These are phyloP conservation scores for Bubo scandiacus DNA, from an alignment of 2,113 vertebrate species.

Conservation along the genomic window DNA sequence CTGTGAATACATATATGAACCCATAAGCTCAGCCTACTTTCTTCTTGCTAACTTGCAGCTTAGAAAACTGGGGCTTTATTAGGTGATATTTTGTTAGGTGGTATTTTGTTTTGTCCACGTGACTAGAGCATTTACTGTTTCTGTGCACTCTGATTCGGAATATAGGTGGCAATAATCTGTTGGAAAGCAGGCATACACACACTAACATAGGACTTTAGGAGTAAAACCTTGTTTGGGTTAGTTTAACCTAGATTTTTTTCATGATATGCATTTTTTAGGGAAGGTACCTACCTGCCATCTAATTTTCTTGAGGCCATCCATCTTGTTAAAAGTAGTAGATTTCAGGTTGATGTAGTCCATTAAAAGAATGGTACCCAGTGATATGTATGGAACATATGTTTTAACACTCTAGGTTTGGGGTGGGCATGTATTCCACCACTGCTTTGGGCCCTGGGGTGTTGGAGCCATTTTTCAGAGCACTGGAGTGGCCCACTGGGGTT, in stretches of 20 bases:
- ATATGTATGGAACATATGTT: accelerated
- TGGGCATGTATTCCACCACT: no score
- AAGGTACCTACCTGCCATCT: neutral
- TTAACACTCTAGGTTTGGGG: neutral
- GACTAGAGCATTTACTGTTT: neutral
- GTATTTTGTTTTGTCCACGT: accelerated
- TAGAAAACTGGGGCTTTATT: neutral
- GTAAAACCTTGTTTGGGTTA: neutral
- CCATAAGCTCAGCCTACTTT: neutral
- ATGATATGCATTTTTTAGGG: neutral
- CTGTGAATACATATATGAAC: neutral
- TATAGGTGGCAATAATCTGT: neutral
- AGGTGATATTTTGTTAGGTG: neutral
- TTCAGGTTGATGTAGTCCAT: neutral
- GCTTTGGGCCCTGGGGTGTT: neutral
- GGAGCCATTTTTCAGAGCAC: neutral
- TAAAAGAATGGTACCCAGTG: neutral
- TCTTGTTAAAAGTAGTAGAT: neutral
- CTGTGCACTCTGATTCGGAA: neutral
- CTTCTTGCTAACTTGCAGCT: neutral
- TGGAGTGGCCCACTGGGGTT: neutral
- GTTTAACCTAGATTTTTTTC: neutral
- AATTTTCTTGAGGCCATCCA: neutral
- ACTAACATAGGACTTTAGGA: neutral
- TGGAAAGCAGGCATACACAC: neutral